Evolutionary conservation across 2,888 invertebrate genomes (phyloP), one percentile per base, ranked within the genome.

Genomic region (Pandemis cinnamomeana): DNA sequence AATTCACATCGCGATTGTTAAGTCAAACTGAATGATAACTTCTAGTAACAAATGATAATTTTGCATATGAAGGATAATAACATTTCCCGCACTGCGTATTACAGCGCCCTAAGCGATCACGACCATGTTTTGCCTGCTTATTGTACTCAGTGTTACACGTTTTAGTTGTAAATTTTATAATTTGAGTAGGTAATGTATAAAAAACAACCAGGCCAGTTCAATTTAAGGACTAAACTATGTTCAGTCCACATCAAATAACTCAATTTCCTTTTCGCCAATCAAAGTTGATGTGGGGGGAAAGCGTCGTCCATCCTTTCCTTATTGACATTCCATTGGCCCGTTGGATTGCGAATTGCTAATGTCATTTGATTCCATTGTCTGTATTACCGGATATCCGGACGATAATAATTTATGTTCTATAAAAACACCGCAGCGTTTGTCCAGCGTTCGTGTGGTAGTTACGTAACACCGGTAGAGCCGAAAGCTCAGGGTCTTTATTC

Each of bases 31-130:
- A 73, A 71, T 71, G 71, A 67, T 74, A 67, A 67, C 66, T 73
- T 72, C 58, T 74, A 71, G 53, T 20, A 70, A 74, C 60, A 71
- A 71, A 74, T 71, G 74, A 74, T 42, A 60, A 74, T 61, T 67
- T 70, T 62, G 60, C 58, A 27, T 71, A 55, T 55, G 55, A 55
- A 55, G 55, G 55, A 55, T 55, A 63, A 75, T 55, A 63, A 75
- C 61, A 73, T 72, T 77, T 78, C 79, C 80, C 82, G 78, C 75
- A 77, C 81, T 78, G 77, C 80, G 80, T 81, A 78, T 81, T 82
- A 81, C 82, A 82, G 83, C 80, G 90, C 91, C 87, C 78, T 77
- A 78, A 87, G 91, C 89, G 80, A 79, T 91, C 91, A 91, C 91
- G 91, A 70, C 75, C 72, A 77, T 69, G 61, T 72, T 71, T 72